phyloP scores from a whole-genome alignment of 2,888 invertebrate species.

The Sipha maydis region DNA sequence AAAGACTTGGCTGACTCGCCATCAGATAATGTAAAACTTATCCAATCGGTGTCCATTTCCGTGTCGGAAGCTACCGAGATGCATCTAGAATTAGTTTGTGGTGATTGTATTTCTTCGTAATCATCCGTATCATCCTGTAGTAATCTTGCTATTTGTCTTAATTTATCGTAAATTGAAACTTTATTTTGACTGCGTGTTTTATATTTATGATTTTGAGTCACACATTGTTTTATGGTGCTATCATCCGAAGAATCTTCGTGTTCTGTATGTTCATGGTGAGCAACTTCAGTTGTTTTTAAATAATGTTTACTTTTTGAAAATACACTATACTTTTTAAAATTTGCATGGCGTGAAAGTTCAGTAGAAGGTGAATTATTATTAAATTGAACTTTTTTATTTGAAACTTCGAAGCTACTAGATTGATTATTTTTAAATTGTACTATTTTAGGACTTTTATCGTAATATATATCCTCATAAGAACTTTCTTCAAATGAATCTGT shows the following conservation, averaged over 20 bases:
- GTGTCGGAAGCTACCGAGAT: slow-evolving; percentile 64
- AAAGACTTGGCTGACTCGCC: slow-evolving; percentile 59
- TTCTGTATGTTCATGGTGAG: neutral
- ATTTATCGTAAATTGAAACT: slow-evolving; percentile 25
- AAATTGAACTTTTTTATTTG: slow-evolving; percentile 9
- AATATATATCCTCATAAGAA: neutral
- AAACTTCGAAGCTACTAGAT: neutral
- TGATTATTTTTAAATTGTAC: neutral
- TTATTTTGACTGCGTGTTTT: neutral
- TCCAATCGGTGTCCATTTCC: slow-evolving; percentile 65
- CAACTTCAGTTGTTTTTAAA: neutral
- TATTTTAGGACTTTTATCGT: neutral
- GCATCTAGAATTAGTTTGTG: slow-evolving; percentile 26
- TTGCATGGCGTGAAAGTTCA: neutral
- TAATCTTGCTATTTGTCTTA: slow-evolving; percentile 28
- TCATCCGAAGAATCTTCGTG: slow-evolving; percentile 44
- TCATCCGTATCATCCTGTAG: slow-evolving; percentile 47
- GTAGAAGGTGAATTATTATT: neutral
- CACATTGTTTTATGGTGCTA: slow-evolving; percentile 38
- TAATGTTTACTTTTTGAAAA: neutral
- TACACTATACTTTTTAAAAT: neutral
- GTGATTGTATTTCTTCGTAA: slow-evolving; percentile 43
- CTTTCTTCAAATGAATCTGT: slow-evolving; percentile 6
- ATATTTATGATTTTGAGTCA: neutral
- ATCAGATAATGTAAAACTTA: slow-evolving; percentile 66